Percentiles rank a stretch among this genome's conserved stretches.
Conservation (phyloP, 37 sponge, comb jelly and placozoan genomes). For the Geodia barretti region DNA sequence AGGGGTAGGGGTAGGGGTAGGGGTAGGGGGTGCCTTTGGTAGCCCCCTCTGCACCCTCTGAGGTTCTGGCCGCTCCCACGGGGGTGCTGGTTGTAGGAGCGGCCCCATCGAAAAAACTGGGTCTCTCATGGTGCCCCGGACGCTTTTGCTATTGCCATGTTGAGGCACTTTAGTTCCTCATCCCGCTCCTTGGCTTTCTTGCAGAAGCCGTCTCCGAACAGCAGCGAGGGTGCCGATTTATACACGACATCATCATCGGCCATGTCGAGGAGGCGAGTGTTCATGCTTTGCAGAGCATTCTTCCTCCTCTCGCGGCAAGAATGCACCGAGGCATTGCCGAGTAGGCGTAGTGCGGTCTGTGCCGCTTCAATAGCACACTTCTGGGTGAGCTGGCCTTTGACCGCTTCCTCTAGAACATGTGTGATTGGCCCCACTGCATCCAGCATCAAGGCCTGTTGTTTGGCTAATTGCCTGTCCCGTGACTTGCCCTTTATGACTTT, state of each 20-base stretch:
- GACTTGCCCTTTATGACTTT: background rate
- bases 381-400: background rate
- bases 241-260: background rate
- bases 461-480: conserved; percentile 3
- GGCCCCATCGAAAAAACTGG: conserved; percentile 35
- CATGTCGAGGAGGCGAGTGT: background rate
- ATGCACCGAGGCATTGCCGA: conserved; percentile 22
- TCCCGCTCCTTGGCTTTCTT: conserved; percentile 12
- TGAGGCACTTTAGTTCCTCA: conserved; percentile 6
- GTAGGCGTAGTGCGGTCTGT: background rate
- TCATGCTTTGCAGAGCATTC: background rate
- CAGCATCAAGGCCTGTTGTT: conserved; percentile 14
- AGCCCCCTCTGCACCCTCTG: conserved; percentile 4
- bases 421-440: conserved; percentile 34
- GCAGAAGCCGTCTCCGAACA: conserved; percentile 32
- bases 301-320: background rate
- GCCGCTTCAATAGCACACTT: background rate
- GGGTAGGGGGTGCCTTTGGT: conserved; percentile 7
- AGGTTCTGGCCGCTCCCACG: conserved; percentile 17
- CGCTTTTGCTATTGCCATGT: background rate
- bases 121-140: background rate
- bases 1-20: too few relatives aligned
- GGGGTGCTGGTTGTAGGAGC: background rate
- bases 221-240: background rate
- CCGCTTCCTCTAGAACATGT: conserved; percentile 28